These are phyloP conservation scores for Watsonalla cultraria DNA, from an alignment of 2,888 invertebrate genomes.

Conservation along the genomic window DNA sequence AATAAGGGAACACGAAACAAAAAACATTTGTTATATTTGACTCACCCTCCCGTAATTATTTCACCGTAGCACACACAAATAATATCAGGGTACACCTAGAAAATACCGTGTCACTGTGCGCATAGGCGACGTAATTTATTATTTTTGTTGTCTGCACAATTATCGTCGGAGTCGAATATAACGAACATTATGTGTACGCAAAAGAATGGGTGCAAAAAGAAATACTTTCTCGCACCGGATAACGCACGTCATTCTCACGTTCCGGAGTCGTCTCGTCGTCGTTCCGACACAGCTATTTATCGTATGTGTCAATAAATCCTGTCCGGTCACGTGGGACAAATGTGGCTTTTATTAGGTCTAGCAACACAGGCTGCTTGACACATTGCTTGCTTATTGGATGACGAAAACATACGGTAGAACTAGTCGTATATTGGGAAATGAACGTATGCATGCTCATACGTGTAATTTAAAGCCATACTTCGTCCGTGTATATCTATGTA, in stretches of 20 bases:
- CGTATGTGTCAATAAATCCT: conserved; percentile 29
- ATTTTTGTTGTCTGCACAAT: not conserved
- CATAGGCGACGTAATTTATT: not conserved
- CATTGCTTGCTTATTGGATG: conserved; percentile 18
- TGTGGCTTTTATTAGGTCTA: conserved; percentile 31
- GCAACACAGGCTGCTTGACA: conserved; percentile 14
- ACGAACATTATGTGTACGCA: conserved; percentile 4
- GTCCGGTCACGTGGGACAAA: conserved; percentile 30
- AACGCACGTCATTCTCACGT: conserved; percentile 35
- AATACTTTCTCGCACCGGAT: conserved; percentile 33
- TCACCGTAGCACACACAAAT: not conserved
- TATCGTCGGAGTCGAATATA: conserved; percentile 11
- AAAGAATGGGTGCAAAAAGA: conserved; percentile 12
- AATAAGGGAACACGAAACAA: not conserved
- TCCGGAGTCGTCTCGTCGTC: conserved; percentile 29
- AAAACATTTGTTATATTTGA: conserved; percentile 2
- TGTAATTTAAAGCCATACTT: no score
- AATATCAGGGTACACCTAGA: not conserved
- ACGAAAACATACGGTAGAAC: not conserved
- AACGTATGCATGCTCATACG: no score
- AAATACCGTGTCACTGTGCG: not conserved
- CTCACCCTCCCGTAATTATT: not conserved
- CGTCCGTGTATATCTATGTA: no score
- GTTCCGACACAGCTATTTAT: conserved; percentile 28
- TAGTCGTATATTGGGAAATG: no score